Percentiles rank a stretch among this genome's conserved stretches.
Conservation (phyloP, 2,113 vertebrate genomes). For the Oenanthe melanoleuca region DNA sequence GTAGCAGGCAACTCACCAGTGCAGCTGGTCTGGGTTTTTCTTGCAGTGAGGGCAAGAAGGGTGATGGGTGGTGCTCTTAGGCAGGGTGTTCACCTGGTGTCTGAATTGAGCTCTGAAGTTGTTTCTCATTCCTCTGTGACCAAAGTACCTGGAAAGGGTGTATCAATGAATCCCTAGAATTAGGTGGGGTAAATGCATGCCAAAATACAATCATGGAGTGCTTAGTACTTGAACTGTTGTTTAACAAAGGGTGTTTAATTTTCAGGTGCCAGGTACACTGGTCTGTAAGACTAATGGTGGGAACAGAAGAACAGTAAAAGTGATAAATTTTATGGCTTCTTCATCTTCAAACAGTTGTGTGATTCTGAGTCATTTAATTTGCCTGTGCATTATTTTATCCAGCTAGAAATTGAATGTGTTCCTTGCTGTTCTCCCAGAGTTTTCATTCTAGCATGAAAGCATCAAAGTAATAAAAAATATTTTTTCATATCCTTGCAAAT, state of each 20-base stretch:
- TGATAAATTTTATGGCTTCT: background rate
- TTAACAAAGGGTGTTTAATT: background rate
- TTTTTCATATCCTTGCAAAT: background rate
- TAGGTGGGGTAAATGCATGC: background rate
- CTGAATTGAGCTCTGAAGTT: background rate
- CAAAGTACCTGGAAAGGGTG: background rate
- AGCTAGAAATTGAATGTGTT: background rate
- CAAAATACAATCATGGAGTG: background rate
- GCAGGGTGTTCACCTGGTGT: background rate
- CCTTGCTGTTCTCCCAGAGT: background rate
- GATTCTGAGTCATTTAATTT: background rate
- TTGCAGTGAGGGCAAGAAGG: background rate
- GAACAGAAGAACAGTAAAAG: background rate
- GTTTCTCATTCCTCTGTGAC: background rate
- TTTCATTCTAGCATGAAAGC: background rate
- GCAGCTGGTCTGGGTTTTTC: background rate
- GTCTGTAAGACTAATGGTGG: background rate
- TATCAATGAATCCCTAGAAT: background rate
- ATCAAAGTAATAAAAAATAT: background rate
- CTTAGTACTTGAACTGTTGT: background rate
- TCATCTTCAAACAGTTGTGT: background rate
- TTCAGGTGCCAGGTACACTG: background rate
- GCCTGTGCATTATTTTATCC: background rate
- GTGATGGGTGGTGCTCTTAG: background rate
- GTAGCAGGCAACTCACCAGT: background rate